phyloP scores from a whole-genome alignment of 2,888 invertebrate species.

The Megamerina dolium region DNA sequence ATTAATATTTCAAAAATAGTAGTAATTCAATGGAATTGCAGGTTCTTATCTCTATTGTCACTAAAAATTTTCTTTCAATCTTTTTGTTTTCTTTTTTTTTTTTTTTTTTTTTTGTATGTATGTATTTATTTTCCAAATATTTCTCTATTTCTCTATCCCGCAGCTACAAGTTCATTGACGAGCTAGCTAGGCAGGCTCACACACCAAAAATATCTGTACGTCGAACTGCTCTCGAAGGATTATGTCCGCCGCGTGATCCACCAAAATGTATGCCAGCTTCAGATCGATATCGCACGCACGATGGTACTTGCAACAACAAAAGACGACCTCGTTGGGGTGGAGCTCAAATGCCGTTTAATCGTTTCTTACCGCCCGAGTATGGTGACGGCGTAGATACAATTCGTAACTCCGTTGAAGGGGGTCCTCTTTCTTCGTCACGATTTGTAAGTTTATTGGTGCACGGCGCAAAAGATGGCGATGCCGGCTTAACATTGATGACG shows the following conservation, averaged over 20 bases:
- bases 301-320: constrained; percentile 85
- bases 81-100: background rate
- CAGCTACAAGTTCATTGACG: constrained; percentile 43
- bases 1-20: background rate
- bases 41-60: background rate
- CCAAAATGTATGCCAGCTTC: constrained; percentile 67
- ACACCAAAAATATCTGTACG: constrained; percentile 43
- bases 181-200: constrained; percentile 45
- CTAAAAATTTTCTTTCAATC: background rate
- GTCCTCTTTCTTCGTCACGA: constrained; percentile 67
- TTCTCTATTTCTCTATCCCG: no score
- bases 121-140: no score
- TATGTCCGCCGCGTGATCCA: constrained; percentile 61
- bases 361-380: constrained; percentile 76
- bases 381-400: constrained; percentile 61
- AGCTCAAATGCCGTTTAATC: constrained; percentile 72
- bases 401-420: constrained; percentile 55
- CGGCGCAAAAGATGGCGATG: constrained; percentile 58
- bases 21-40: background rate
- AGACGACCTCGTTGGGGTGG: constrained; percentile 73
- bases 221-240: constrained; percentile 45
- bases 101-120: no score
- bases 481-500: constrained; percentile 68
- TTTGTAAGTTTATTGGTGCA: constrained; percentile 67
- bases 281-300: constrained; percentile 72